Conservation (phyloP, 1,140 invertebrate genomes). For the Drosophila ironensis region DNA sequence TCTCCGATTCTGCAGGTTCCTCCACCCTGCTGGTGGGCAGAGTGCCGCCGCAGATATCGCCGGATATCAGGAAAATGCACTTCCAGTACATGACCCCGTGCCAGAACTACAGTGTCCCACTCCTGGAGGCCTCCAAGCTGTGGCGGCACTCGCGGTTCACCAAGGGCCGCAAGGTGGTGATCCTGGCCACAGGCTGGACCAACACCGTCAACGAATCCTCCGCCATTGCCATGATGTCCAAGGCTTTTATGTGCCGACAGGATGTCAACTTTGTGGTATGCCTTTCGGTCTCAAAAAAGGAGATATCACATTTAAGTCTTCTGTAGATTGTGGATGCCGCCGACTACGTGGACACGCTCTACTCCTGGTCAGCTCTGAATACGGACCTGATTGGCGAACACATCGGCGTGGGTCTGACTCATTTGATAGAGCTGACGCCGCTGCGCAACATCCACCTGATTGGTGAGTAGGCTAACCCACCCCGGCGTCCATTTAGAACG, state of each 20-base stretch:
- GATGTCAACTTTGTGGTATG: slow-evolving; percentile 72
- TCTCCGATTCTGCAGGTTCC: slow-evolving; percentile 33
- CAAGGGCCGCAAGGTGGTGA: slow-evolving; percentile 55
- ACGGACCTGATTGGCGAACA: slow-evolving; percentile 70
- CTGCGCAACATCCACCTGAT: slow-evolving; percentile 74
- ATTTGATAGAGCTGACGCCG: slow-evolving; percentile 56
- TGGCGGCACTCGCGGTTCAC: slow-evolving; percentile 59
- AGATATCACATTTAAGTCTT: background rate
- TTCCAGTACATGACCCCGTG: slow-evolving; percentile 73
- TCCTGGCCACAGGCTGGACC: slow-evolving; percentile 69
- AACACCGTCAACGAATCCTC: slow-evolving; percentile 62
- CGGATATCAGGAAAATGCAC: slow-evolving; percentile 65
- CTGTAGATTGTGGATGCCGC: slow-evolving; percentile 68
- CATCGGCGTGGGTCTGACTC: slow-evolving; percentile 54
- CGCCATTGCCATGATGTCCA: slow-evolving; percentile 60
- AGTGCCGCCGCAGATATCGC: slow-evolving; percentile 51
- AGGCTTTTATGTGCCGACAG: slow-evolving; percentile 63
- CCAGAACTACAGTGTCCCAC: slow-evolving; percentile 60
- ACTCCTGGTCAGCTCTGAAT: slow-evolving; percentile 78
- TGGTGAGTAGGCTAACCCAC: slow-evolving; percentile 20
- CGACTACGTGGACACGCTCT: slow-evolving; percentile 73
- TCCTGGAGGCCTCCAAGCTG: slow-evolving; percentile 48
- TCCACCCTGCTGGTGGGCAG: slow-evolving; percentile 46
- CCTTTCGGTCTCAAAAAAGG: background rate
- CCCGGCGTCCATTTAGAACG: background rate